phyloP scores from a whole-genome alignment of 1,140 invertebrate genomes.

The Achatina immaculata region DNA sequence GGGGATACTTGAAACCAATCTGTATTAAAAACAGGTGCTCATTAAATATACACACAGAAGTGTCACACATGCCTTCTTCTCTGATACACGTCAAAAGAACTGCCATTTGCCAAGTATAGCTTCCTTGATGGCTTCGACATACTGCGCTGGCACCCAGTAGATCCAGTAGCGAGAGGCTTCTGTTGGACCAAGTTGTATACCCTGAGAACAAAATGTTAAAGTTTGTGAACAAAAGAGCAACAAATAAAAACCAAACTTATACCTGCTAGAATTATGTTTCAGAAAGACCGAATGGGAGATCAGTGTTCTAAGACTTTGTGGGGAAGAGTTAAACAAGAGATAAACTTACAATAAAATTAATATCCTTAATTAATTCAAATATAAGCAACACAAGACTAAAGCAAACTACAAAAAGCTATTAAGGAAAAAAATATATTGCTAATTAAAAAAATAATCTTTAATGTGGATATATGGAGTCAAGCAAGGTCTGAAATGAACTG shows the following conservation, averaged over 20 bases:
- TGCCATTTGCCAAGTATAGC: constrained; percentile 90
- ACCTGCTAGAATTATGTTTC: neutral
- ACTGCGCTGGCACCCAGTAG: constrained; percentile 93
- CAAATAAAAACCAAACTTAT: neutral
- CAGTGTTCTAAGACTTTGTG: no score
- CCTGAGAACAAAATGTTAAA: constrained; percentile 52
- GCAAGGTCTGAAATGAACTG: no score
- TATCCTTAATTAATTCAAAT: no score
- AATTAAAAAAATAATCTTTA: no score
- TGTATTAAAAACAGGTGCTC: neutral
- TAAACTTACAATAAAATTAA: no score
- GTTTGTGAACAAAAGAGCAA: neutral
- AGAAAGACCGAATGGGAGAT: no score
- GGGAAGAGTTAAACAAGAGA: no score
- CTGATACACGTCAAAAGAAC: constrained; percentile 75
- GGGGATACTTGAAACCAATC: no score
- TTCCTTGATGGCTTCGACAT: constrained; percentile 92
- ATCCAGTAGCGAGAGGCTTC: constrained; percentile 82
- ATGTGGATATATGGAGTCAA: no score
- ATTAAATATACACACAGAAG: constrained; percentile 5
- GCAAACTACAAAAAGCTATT: no score
- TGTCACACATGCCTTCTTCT: neutral
- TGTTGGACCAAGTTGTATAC: constrained; percentile 67
- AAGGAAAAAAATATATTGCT: no score
- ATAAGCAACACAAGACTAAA: no score